Base-by-base conservation (phyloP, 2,888 invertebrate species). In the Cheilosia vulpina region DNA sequence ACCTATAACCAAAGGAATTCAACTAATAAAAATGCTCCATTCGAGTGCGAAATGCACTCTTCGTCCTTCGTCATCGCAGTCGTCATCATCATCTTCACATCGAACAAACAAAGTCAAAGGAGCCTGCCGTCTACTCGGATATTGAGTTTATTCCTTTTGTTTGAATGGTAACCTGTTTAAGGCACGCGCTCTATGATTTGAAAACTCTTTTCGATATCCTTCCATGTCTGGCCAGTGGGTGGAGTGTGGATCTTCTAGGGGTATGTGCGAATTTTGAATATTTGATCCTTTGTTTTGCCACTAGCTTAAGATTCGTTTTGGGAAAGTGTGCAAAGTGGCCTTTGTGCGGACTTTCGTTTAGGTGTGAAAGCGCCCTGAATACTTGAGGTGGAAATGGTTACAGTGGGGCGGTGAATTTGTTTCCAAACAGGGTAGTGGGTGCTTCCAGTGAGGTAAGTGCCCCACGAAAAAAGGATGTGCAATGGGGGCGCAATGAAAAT, bases 21-120 rank as follows among this genome's bases (percentile, higher is more conserved):
- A 90, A 90, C 91, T 91, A 91, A 91, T 91, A 91, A 91, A 92
- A 91, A 92, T 91, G 90, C 90, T 89, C 88, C 92, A 91, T 90
- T 91, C 91, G 90, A 91, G 91, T 92, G 92, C 90, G 91, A 92
- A 91, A 92, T 85, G 85, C 85, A 85, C 76, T 85, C 73, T 50
- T 68, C 68, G n/a, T 55, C 60, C 52, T n/a, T 47, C 63, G 11
- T 13, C 50, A 9, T 38, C 13, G n/a, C 24, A 27, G 27, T 19
- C 21, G 31, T 58, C 34, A 2, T 17, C 17, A 17, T 77, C 58
- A 13, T 65, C 72, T 45, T 69, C 65, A 24, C 43, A 38, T 62
- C 60, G 34, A 58, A 57, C 75, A 84, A 80, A 80, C 80, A 84
- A 84, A 34, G 58, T 76, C 55, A 31, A 31, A 31, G 31, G 31